Evolutionary conservation across 2,113 vertebrate genomes (phyloP).

Genomic region (rat (Rattus norvegicus)): GRCr8 NC_086027.1:97137501-97138000

Average conservation of each 20-base stretch:
- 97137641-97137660: neutral
- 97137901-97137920: neutral
- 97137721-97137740: neutral
- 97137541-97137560: too few relatives aligned
- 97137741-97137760: fast-evolving
- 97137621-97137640: neutral
- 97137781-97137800: neutral
- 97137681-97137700: fast-evolving
- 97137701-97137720: fast-evolving
- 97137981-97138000: neutral
- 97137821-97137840: too few relatives aligned
- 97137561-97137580: fast-evolving
- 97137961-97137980: neutral
- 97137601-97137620: fast-evolving
- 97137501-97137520: too few relatives aligned
- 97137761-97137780: neutral
- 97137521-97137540: neutral
- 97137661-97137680: neutral
- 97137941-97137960: fast-evolving
- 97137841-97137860: fast-evolving
- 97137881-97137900: neutral
- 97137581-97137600: too few relatives aligned
- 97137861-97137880: neutral
- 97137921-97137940: neutral
- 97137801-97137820: neutral